phyloP scores from a whole-genome alignment of 2,888 invertebrate species.

The Pyrrhosoma nymphula region DNA sequence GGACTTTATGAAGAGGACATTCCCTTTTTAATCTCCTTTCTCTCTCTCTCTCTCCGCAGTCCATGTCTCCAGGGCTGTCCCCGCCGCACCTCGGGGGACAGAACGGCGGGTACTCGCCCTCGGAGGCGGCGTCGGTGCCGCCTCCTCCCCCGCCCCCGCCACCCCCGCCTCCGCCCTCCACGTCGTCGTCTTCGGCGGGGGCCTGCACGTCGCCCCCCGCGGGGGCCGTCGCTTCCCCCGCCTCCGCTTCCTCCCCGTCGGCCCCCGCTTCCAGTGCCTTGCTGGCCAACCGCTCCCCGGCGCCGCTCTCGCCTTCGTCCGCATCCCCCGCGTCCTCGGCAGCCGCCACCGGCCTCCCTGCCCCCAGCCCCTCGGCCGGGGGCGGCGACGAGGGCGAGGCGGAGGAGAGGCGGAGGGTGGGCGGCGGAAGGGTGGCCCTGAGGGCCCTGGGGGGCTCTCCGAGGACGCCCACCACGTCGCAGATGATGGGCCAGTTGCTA shows the following conservation, averaged over 20 bases:
- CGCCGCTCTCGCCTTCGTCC: conserved; percentile 34
- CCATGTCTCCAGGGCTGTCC: conserved; percentile 81
- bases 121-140: conserved; percentile 77
- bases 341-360: conserved; percentile 71
- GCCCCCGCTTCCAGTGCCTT: conserved; percentile 63
- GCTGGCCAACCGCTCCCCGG: conserved; percentile 49
- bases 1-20: no score
- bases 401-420: conserved; percentile 60
- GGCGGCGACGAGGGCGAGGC: conserved; percentile 10
- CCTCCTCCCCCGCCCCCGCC: conserved; percentile 81
- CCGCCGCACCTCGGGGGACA: conserved; percentile 82
- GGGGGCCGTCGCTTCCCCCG: conserved; percentile 46
- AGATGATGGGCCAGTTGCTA: conserved; percentile 94
- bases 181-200: background rate
- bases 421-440: conserved; percentile 76
- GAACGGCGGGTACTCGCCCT: conserved; percentile 83
- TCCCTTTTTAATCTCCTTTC: background rate
- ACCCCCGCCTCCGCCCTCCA: conserved; percentile 76
- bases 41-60: conserved; percentile 61
- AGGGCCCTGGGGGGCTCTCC: conserved; percentile 75
- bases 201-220: conserved; percentile 52
- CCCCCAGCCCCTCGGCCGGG: conserved; percentile 70
- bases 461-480: conserved; percentile 80
- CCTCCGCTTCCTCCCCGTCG: conserved; percentile 34
- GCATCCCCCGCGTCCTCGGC: conserved; percentile 29